Evolutionary conservation across 2,888 invertebrate species (phyloP).

Genomic region (Margaritifera margaritifera): DNA sequence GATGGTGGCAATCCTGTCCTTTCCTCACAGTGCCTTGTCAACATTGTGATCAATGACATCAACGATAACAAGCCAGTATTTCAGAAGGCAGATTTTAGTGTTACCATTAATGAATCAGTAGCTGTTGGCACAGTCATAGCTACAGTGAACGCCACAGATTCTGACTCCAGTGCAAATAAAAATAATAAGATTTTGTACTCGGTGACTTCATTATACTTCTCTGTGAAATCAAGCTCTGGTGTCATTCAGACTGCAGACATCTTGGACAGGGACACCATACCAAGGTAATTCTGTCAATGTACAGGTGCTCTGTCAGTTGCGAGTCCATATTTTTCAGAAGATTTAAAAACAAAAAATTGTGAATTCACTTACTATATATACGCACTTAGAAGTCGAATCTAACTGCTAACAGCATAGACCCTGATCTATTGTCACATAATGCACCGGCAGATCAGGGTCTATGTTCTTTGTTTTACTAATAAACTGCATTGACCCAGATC

Average conservation of each 20-base stretch:
- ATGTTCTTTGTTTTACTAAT: too few relatives aligned
- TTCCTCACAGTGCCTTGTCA: background rate
- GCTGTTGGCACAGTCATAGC: conserved; percentile 30
- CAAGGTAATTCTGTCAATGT: background rate
- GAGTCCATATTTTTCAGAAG: too few relatives aligned
- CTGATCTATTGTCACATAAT: too few relatives aligned
- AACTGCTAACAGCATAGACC: too few relatives aligned
- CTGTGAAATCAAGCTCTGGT: background rate
- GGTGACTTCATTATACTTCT: background rate
- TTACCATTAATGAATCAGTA: conserved; percentile 37
- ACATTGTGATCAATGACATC: conserved; percentile 2
- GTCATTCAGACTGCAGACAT: background rate
- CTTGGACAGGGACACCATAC: background rate
- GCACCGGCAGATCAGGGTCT: too few relatives aligned
- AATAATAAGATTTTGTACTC: conserved; percentile 18
- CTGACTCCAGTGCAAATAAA: conserved; percentile 43
- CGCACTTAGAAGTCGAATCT: too few relatives aligned
- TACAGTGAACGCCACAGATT: conserved; percentile 49
- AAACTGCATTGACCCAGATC: too few relatives aligned
- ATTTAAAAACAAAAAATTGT: too few relatives aligned
- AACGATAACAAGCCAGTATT: conserved; percentile 48
- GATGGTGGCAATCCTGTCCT: conserved; percentile 1
- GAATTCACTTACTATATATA: too few relatives aligned
- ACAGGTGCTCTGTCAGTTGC: too few relatives aligned
- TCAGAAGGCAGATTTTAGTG: conserved; percentile 10